A percentile compares a stretch with the other conserved stretches of the same genome.
phyloP scores from a whole-genome alignment of 2,113 vertebrate species.

The Odontophorus gujanensis region DNA sequence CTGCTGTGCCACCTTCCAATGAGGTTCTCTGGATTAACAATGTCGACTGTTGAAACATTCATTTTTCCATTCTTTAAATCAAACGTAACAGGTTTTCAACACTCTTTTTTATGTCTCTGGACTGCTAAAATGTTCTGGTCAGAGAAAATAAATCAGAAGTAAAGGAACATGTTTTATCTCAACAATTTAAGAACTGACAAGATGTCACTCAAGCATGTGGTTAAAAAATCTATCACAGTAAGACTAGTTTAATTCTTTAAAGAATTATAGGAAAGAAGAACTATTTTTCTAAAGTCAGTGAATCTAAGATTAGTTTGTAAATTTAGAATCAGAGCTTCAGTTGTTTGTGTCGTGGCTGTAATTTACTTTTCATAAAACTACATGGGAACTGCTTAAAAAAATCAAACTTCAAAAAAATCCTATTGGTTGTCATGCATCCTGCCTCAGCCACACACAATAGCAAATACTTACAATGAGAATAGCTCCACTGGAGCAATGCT shows the following conservation, averaged over 20 bases:
- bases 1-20: not conserved
- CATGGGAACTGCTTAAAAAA: conserved; percentile 58
- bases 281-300: conserved; percentile 1
- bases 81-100: not conserved
- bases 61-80: not conserved
- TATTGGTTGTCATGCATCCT: conserved; percentile 87
- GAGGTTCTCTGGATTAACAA: not conserved
- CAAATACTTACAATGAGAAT: conserved; percentile 87
- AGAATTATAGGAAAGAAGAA: not conserved
- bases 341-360: not conserved
- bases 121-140: not conserved
- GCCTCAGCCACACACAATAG: conserved; percentile 89
- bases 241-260: not conserved
- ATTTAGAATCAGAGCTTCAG: conserved; percentile 39
- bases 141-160: not conserved
- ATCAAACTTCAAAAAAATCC: conserved; percentile 75
- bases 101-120: not conserved
- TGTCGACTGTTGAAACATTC: not conserved
- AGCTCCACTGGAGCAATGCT: conserved; percentile 91
- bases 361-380: conserved; percentile 70
- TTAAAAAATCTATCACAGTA: not conserved
- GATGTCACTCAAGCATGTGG: not conserved
- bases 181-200: not conserved
- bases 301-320: not conserved
- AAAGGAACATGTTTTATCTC: not conserved